A percentile compares a stretch with the other conserved stretches of the same genome.
These are phyloP conservation scores for Trichonephila clavata DNA, from an alignment of 1,140 invertebrate species.

Conservation along the genomic window DNA sequence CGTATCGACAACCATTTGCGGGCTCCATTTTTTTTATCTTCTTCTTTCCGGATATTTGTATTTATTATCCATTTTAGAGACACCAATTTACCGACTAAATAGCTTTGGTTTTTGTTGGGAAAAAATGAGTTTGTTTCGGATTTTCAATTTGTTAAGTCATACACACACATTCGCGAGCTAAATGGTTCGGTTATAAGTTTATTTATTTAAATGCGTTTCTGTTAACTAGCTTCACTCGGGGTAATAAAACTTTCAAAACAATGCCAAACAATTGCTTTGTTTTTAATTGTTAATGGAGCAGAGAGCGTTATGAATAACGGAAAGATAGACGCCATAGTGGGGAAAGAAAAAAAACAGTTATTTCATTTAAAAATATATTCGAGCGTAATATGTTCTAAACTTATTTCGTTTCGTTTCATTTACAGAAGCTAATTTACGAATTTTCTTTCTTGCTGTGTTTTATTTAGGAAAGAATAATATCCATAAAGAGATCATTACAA, in stretches of 20 bases:
- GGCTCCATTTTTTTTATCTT: not conserved
- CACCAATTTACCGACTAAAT: constrained; percentile 41
- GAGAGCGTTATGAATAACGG: not conserved
- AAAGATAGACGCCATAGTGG: not conserved
- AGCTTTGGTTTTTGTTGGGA: not conserved
- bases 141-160: constrained; percentile 64
- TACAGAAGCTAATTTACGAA: too few relatives aligned
- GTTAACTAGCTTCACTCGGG: not conserved
- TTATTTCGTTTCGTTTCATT: too few relatives aligned
- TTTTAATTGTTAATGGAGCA: not conserved
- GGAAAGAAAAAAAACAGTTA: not conserved
- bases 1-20: constrained; percentile 65
- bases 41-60: not conserved
- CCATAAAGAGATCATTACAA: too few relatives aligned
- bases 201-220: not conserved
- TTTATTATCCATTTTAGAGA: constrained; percentile 49
- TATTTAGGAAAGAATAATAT: too few relatives aligned
- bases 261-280: not conserved
- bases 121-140: constrained; percentile 29
- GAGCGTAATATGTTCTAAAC: too few relatives aligned
- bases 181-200: not conserved
- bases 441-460: too few relatives aligned
- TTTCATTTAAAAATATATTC: too few relatives aligned
- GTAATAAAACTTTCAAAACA: constrained; percentile 24
- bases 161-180: constrained; percentile 41